Base-by-base conservation (phyloP, 1,140 invertebrate genomes). In the Cryptotermes secundus region DNA sequence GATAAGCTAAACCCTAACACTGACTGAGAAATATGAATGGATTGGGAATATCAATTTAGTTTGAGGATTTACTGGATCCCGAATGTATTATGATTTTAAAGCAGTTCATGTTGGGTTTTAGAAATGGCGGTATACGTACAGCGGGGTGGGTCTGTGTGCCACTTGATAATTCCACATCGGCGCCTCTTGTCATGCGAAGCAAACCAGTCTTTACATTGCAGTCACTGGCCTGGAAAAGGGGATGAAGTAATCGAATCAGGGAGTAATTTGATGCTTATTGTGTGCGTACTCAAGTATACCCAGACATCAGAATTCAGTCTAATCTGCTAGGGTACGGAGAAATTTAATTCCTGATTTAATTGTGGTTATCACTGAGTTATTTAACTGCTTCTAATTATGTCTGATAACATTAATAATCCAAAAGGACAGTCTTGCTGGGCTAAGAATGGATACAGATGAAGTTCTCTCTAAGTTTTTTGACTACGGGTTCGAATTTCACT, bases 251-350 rank as follows among this genome's bases (percentile, higher is more conserved):
- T 72, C 59, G 59, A 72, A 72, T 72, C 26, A 72, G 59, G 59
- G 59, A 72, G 59, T 31, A 72, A 72, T 72, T 72, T 72, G 59
- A 72, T 72, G 59, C 59, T 72, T 72, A 72, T 72, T 72, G 59
- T 72, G 59, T 31, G n/a, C 26, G 26, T 72, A 72, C 59, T 72
- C 59, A 72, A 72, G 59, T 31, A 72, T 31, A 72, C n/a, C 4
- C 10, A 72, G 26, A 16, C n/a, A 31, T 72, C 31, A 9, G 59
- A 31, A 72, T 72, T 7, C n/a, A 72, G 59, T n/a, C 45, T 49
- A 19, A 31, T n/a, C n/a, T 31, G 59, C n/a, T 31, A 31, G 4
- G 26, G 59, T 9, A 14, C 26, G 26, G 31, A 2, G 4, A 31
- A 72, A n/a, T 72, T n/a, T 7, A 72, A 72, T 72, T 72, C n/a